Evolutionary conservation across 2,113 vertebrate species (phyloP), one percentile per base, ranked within the genome.

Genomic region (Sinocyclocheilus anophthalmus): DNA sequence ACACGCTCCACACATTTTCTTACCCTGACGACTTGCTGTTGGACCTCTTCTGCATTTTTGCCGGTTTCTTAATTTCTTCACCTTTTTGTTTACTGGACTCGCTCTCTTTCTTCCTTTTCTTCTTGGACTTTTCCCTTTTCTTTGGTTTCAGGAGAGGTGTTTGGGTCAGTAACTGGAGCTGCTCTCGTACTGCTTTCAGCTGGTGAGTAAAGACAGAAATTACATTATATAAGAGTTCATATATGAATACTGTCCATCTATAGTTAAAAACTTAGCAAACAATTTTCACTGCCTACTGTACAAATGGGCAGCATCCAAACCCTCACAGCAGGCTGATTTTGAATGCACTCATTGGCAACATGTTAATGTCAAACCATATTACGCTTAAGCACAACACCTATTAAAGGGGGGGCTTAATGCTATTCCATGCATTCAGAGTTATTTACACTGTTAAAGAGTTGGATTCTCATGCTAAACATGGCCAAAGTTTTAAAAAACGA

Each of bases 151-250:
- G 88, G 37, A 92, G 86, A 37, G 94, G 94, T 5, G 89, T 94
- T 88, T 95, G 93, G 14, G 94, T 91, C 69, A 98, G 93, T 92
- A 89, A 91, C 86, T 90, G 95, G 73, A 98, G 91, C 81, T 97
- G 96, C 61, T 96, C 93, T 22, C 95, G 94, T 89, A 98, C 93
- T 70, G 92, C 93, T 91, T 95, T 94, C 88, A 99, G 91, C 98
- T 99, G 81, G 83, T 8, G 18, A 12, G 48, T 26, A 87, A 81
- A 59, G 73, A 73, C 69, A 59, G 13, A 88, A 48, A 88, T 24
- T 1, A 57, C n/a, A 14, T 30, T 65, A 24, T 22, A 24, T 13
- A 53, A 48, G 4, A 22, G 20, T 59, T 9, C 55, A 59, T 3
- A 59, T 9, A 70, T 37, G 9, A 70, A 20, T 22, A 39, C 3